These are phyloP conservation scores for Euzophera pinguis DNA, from an alignment of 2,888 invertebrate genomes.

Conservation along the genomic window DNA sequence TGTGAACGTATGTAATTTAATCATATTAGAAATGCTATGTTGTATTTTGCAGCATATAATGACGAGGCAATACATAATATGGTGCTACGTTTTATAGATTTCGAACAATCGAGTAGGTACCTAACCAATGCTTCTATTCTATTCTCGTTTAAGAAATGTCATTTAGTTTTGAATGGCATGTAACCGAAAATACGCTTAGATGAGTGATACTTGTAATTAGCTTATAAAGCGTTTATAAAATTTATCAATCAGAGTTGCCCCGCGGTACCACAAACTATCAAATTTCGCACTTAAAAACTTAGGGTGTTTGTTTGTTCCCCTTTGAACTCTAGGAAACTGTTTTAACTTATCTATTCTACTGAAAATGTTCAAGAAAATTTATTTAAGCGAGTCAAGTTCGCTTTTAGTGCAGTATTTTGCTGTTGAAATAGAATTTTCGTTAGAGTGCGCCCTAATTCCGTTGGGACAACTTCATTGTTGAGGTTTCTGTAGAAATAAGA, in stretches of 20 bases:
- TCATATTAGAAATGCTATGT: no score
- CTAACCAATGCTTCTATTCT: no score
- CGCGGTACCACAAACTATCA: neutral
- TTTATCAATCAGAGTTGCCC: neutral
- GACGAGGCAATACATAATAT: no score
- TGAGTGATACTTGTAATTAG: no score
- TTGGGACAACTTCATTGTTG: neutral
- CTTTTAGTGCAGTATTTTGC: conserved; percentile 11
- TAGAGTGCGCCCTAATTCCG: conserved; percentile 3
- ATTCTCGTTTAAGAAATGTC: no score
- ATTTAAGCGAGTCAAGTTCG: conserved; percentile 10
- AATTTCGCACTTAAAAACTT: conserved; percentile 6
- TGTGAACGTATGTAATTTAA: no score
- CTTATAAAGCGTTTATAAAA: neutral
- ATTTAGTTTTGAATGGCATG: no score
- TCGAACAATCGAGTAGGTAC: no score
- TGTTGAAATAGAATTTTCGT: conserved; percentile 10
- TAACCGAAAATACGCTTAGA: no score
- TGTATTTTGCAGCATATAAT: no score
- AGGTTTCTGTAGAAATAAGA: conserved; percentile 1
- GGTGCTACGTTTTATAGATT: no score
- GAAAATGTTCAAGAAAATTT: conserved; percentile 9
- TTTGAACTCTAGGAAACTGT: conserved; percentile 6
- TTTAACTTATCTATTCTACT: conserved; percentile 8
- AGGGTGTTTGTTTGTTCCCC: neutral